A percentile compares a stretch with the other conserved stretches of the same genome.
Conservation (phyloP, 2,888 invertebrate genomes). For the Pristionchus exspectatus region DNA sequence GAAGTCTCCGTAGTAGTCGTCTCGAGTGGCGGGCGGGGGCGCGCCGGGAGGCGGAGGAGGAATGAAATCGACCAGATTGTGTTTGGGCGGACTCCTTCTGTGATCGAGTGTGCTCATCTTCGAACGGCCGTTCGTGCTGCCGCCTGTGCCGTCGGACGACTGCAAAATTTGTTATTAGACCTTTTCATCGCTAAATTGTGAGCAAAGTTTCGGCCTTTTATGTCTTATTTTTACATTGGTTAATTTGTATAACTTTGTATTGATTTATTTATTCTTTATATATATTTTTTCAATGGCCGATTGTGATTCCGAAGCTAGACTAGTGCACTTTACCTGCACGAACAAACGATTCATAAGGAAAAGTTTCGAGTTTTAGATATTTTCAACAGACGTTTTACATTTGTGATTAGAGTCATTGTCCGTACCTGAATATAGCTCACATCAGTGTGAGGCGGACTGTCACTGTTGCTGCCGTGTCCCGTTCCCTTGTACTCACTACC, state of each 20-base stretch:
- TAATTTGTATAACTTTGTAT: too few species aligned
- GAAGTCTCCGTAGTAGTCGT: conserved; percentile 52
- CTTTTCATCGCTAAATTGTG: background rate
- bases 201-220: background rate
- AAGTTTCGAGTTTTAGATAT: too few species aligned
- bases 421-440: conserved; percentile 74
- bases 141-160: conserved; percentile 73
- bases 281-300: too few species aligned
- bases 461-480: conserved; percentile 57
- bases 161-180: conserved; percentile 55
- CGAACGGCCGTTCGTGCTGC: conserved; percentile 65
- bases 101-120: conserved; percentile 58
- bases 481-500: conserved; percentile 51
- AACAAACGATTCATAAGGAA: too few species aligned
- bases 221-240: background rate
- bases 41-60: conserved; percentile 74
- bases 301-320: too few species aligned
- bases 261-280: too few species aligned
- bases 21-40: conserved; percentile 58
- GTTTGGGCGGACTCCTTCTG: conserved; percentile 66
- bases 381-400: too few species aligned
- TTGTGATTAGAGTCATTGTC: background rate
- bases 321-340: too few species aligned
- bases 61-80: conserved; percentile 72
- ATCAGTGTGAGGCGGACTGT: conserved; percentile 76